phyloP scores from a whole-genome alignment of 2,113 vertebrate species.

The Mobula birostris region DNA sequence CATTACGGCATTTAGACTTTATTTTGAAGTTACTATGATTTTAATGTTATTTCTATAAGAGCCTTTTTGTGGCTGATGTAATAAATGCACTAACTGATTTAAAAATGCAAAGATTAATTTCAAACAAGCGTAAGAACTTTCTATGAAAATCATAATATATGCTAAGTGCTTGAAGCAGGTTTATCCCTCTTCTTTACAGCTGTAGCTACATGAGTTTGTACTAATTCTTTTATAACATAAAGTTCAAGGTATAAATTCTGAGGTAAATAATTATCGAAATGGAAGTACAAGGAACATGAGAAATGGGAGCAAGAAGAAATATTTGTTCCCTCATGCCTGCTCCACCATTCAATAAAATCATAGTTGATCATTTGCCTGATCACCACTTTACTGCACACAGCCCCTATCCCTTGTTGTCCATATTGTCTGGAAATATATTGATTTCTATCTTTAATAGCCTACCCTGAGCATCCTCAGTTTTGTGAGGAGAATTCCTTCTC shows the following conservation, averaged over 20 bases:
- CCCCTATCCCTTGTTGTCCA: no score
- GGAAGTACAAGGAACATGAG: neutral
- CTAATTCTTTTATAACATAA: neutral
- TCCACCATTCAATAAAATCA: no score
- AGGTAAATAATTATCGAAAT: neutral
- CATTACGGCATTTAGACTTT: neutral
- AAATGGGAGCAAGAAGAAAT: no score
- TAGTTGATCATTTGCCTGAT: no score
- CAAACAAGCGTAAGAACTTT: neutral
- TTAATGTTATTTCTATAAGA: neutral
- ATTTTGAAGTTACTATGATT: neutral
- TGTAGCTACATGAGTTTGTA: neutral
- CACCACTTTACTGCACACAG: no score
- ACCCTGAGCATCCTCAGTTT: no score
- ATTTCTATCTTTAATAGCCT: no score
- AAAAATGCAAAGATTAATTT: neutral
- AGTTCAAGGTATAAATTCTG: neutral
- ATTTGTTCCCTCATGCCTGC: no score
- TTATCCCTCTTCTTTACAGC: neutral
- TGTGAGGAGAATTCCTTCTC: no score
- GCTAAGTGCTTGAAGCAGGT: neutral
- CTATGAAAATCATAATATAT: neutral
- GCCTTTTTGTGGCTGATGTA: neutral
- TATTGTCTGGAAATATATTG: no score
- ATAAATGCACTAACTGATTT: neutral